These are phyloP conservation scores for Drosophila auraria DNA, from an alignment of 1,140 invertebrate genomes.

Conservation along the genomic window DNA sequence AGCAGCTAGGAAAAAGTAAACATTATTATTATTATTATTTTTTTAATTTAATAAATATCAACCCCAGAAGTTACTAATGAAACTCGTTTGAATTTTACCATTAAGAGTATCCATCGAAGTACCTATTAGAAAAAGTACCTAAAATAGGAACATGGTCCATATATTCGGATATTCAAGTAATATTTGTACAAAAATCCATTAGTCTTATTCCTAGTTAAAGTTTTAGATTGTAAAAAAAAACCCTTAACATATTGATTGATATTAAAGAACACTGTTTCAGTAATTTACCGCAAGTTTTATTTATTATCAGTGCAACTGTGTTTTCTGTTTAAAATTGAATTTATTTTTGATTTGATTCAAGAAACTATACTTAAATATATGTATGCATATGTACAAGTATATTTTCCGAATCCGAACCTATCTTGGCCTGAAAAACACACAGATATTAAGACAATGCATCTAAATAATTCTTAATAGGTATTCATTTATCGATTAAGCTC, in stretches of 20 bases:
- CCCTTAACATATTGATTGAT: background rate
- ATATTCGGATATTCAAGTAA: background rate
- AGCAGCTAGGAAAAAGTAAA: background rate
- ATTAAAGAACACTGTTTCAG: background rate
- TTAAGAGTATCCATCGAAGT: background rate
- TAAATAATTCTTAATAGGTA: slow-evolving; percentile 15
- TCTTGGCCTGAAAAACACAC: slow-evolving; percentile 1
- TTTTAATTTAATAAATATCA: too few species aligned
- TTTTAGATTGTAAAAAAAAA: too few species aligned
- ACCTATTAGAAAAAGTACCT: background rate
- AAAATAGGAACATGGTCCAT: too few species aligned
- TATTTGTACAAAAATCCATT: background rate
- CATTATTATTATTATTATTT: background rate
- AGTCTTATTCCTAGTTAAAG: background rate
- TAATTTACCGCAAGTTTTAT: background rate
- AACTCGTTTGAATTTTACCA: background rate
- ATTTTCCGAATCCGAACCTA: slow-evolving; percentile 47
- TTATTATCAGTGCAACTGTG: slow-evolving; percentile 16
- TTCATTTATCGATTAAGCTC: slow-evolving; percentile 34
- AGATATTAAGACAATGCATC: slow-evolving; percentile 34
- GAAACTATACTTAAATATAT: slow-evolving; percentile 38
- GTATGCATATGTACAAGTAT: slow-evolving; percentile 38
- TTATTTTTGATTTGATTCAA: slow-evolving; percentile 1
- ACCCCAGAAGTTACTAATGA: background rate
- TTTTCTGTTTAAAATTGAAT: slow-evolving; percentile 25